Conservation (phyloP, 2,888 invertebrate genomes). For the Polylopha cassiicola region DNA sequence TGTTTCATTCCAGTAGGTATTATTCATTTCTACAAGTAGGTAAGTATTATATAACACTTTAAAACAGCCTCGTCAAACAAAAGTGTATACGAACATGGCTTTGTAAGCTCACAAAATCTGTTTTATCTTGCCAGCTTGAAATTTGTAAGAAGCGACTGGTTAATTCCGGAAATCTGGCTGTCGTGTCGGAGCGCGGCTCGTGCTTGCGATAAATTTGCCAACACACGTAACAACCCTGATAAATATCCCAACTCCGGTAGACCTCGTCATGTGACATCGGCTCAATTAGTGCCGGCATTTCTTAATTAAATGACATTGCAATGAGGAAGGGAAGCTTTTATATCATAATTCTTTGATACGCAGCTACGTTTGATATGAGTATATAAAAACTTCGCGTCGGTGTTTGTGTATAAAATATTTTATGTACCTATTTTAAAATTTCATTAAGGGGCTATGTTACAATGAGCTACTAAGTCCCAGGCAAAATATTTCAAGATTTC, state of each 20-base stretch:
- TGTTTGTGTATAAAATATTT: too few relatives aligned
- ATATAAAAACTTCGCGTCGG: too few relatives aligned
- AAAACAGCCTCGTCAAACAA: neutral
- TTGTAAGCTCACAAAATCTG: constrained; percentile 10
- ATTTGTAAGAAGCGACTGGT: constrained; percentile 14
- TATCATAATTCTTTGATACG: too few relatives aligned
- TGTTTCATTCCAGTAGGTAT: too few relatives aligned
- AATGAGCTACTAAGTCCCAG: too few relatives aligned
- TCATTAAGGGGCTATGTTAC: too few relatives aligned
- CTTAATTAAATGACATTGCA: constrained; percentile 29
- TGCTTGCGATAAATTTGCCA: constrained; percentile 46
- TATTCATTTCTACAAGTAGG: too few relatives aligned
- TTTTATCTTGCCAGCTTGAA: constrained; percentile 18
- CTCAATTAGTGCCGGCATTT: constrained; percentile 25
- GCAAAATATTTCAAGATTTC: too few relatives aligned
- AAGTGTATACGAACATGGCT: too few relatives aligned
- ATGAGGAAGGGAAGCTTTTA: constrained; percentile 15
- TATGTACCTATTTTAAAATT: too few relatives aligned
- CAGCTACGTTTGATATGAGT: too few relatives aligned
- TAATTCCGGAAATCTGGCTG: constrained; percentile 20
- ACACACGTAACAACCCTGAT: constrained; percentile 52
- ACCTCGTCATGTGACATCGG: constrained; percentile 24
- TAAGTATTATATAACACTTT: too few relatives aligned
- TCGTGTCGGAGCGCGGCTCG: constrained; percentile 16
- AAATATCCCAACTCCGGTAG: constrained; percentile 36